Evolutionary conservation across 2,113 vertebrate genomes (phyloP).

Genomic region (Galemys pyrenaicus): DNA sequence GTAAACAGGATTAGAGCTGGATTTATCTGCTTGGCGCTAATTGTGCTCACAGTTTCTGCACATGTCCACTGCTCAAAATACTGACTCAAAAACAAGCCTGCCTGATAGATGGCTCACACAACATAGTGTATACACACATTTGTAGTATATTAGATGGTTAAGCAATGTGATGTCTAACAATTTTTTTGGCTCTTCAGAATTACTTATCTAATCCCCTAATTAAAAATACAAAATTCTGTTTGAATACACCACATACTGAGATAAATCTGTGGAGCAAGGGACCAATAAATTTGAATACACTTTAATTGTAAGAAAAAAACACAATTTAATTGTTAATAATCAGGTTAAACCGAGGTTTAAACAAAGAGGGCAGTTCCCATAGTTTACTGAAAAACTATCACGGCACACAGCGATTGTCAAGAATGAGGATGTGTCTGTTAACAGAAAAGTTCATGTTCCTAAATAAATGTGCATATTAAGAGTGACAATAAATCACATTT

Average conservation of each 20-base stretch:
- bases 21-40: constrained; percentile 95
- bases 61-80: constrained; percentile 88
- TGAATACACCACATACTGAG: constrained; percentile 82
- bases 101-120: constrained; percentile 78
- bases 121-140: constrained; percentile 75
- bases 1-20: constrained; percentile 95
- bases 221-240: constrained; percentile 83
- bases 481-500: not conserved
- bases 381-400: constrained; percentile 56
- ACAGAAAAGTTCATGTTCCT: constrained; percentile 26
- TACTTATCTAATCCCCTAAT: constrained; percentile 82
- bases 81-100: constrained; percentile 78
- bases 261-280: constrained; percentile 79
- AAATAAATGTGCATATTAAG: not conserved
- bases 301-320: constrained; percentile 77
- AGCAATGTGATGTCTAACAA: constrained; percentile 69
- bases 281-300: constrained; percentile 80
- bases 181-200: constrained; percentile 81
- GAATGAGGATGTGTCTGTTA: not conserved
- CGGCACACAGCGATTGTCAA: not conserved
- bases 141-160: constrained; percentile 75
- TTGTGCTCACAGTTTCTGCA: constrained; percentile 92
- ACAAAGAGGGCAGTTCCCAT: constrained; percentile 64
- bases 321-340: constrained; percentile 81
- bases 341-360: constrained; percentile 78